These are phyloP conservation scores for Ephydatia muelleri DNA, from an alignment of 37 sponge, comb jelly and placozoan species.

Conservation along the genomic window DNA sequence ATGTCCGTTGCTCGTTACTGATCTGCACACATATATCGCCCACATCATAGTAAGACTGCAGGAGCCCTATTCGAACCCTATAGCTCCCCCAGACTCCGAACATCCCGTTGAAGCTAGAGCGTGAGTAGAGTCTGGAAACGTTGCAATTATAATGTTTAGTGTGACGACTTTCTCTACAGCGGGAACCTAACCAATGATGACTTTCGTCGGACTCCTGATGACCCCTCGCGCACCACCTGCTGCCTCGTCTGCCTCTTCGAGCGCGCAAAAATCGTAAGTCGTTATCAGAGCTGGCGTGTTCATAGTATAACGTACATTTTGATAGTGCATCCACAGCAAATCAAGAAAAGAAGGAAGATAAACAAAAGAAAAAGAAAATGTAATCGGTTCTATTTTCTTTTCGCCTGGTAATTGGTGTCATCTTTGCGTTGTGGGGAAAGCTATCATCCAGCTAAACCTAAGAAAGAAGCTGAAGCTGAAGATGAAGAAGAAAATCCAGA, in stretches of 20 bases:
- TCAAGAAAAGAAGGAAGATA: slow-evolving; percentile 24
- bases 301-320: background rate
- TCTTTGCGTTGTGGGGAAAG: background rate
- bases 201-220: slow-evolving; percentile 89
- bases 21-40: background rate
- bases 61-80: slow-evolving; percentile 83
- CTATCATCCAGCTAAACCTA: background rate
- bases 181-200: slow-evolving; percentile 90
- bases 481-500: slow-evolving; percentile 80
- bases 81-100: slow-evolving; percentile 73
- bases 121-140: background rate
- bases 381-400: background rate
- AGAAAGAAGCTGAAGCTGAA: slow-evolving; percentile 14
- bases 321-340: background rate
- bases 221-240: slow-evolving; percentile 77
- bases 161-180: background rate
- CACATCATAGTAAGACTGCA: slow-evolving; percentile 2
- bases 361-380: slow-evolving; percentile 30
- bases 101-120: slow-evolving; percentile 24
- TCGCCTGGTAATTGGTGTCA: background rate
- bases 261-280: slow-evolving; percentile 8
- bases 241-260: background rate
- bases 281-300: background rate
- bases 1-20: background rate
- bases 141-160: background rate